phyloP scores from a whole-genome alignment of 2,797 vertebrate species.

The Sebastes alutus region DNA sequence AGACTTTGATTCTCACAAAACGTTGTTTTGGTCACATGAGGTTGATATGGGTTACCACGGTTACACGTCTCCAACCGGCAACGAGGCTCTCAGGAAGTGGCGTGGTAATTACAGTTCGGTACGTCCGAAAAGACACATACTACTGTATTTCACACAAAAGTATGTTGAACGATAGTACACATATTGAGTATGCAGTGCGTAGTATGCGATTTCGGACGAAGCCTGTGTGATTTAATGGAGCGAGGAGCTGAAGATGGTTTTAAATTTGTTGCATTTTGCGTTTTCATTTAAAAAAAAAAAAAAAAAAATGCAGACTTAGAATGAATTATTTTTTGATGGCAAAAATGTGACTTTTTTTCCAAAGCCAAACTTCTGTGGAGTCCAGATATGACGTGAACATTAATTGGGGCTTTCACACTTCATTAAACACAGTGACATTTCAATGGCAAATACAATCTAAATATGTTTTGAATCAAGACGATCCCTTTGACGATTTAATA shows the following conservation, averaged over 20 bases:
- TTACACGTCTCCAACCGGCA: no score
- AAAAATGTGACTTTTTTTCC: neutral
- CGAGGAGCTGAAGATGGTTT: neutral
- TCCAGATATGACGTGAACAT: constrained; percentile 58
- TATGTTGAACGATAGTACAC: no score
- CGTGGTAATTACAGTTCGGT: no score
- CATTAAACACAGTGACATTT: constrained; percentile 71
- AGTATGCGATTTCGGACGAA: fast-evolving
- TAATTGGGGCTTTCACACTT: constrained; percentile 60
- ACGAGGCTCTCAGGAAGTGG: no score
- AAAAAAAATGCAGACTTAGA: no score
- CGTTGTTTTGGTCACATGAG: no score
- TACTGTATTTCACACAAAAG: no score
- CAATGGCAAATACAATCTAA: constrained; percentile 77
- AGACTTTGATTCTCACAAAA: no score
- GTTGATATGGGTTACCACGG: no score
- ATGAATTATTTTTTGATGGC: neutral
- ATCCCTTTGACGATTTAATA: constrained; percentile 67
- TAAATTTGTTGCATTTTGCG: no score
- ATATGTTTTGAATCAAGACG: constrained; percentile 62
- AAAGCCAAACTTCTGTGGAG: neutral
- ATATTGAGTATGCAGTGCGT: no score
- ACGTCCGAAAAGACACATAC: no score
- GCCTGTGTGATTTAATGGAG: neutral
- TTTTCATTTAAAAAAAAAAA: neutral